phyloP scores from a whole-genome alignment of 1,140 invertebrate species.

The Paramacrobiotus metropolitanus region DNA sequence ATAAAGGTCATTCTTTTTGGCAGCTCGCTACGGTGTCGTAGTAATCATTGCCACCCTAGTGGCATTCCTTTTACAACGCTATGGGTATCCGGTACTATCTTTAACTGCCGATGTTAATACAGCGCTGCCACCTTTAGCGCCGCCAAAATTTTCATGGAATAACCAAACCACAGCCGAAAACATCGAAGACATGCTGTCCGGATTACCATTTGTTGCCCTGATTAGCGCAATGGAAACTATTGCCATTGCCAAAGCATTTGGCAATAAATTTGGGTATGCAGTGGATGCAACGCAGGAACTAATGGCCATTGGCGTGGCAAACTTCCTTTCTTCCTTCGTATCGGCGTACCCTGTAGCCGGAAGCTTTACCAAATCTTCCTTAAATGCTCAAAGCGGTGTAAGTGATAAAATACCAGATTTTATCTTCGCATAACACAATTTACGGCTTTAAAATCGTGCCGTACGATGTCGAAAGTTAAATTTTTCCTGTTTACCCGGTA shows the following conservation, averaged over 20 bases:
- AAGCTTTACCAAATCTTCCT: neutral
- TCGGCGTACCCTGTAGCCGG: neutral
- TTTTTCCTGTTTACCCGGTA: no score
- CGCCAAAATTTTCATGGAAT: neutral
- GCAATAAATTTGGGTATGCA: neutral
- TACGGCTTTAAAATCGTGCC: no score
- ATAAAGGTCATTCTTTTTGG: neutral
- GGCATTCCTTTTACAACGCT: neutral
- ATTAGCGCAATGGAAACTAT: neutral
- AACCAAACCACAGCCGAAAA: neutral
- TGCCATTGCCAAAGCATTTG: neutral
- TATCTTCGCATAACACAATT: no score
- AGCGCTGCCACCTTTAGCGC: neutral
- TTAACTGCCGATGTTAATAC: neutral
- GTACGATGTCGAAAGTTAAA: no score
- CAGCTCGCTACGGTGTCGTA: neutral
- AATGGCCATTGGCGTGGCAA: neutral
- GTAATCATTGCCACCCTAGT: neutral
- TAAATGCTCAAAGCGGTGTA: neutral
- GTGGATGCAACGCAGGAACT: neutral
- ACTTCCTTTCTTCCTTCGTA: neutral
- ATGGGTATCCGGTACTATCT: neutral
- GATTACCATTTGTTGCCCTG: neutral
- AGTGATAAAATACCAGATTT: no score
- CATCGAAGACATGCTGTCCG: neutral